Evolutionary conservation across 2,797 vertebrate species (phyloP).

Genomic region (Falco biarmicus): DNA sequence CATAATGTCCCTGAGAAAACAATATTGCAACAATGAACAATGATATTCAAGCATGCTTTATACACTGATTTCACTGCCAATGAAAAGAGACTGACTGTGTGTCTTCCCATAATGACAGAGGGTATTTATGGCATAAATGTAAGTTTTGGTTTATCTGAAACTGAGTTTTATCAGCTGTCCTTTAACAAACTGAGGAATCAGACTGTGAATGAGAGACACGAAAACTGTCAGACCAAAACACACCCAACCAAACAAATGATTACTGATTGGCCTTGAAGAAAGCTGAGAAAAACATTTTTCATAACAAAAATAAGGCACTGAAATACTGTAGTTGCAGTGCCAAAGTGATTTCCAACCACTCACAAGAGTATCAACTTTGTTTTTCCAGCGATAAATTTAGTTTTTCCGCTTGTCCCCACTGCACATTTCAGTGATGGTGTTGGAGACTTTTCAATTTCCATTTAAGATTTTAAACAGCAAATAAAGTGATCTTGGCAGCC

Average conservation of each 20-base stretch:
- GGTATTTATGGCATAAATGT: slow-evolving; percentile 60
- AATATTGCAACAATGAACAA: slow-evolving; percentile 56
- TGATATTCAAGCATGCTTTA: slow-evolving; percentile 43
- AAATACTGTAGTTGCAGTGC: slow-evolving; percentile 6
- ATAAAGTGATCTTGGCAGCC: neutral
- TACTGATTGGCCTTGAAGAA: slow-evolving; percentile 58
- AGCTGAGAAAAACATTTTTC: slow-evolving; percentile 64
- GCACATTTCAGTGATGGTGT: neutral
- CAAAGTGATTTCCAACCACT: slow-evolving; percentile 31
- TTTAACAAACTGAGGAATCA: slow-evolving; percentile 61
- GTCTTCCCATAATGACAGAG: slow-evolving; percentile 48
- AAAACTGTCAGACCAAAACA: slow-evolving; percentile 30
- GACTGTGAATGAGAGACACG: slow-evolving; percentile 20
- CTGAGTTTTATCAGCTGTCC: slow-evolving; percentile 63
- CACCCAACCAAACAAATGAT: slow-evolving; percentile 26
- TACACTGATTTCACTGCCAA: slow-evolving; percentile 61
- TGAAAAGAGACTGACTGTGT: slow-evolving; percentile 62
- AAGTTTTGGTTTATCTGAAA: slow-evolving; percentile 66
- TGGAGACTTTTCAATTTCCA: slow-evolving; percentile 35
- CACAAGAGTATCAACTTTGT: slow-evolving; percentile 10
- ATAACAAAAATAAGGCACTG: slow-evolving; percentile 19
- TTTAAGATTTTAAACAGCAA: slow-evolving; percentile 16
- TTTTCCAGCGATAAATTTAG: slow-evolving; percentile 24
- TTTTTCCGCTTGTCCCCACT: neutral
- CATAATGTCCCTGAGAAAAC: slow-evolving; percentile 36